A percentile compares a stretch with the other conserved stretches of the same genome.
Conservation (phyloP, 2,797 vertebrate genomes). For the Remorina albescens region DNA sequence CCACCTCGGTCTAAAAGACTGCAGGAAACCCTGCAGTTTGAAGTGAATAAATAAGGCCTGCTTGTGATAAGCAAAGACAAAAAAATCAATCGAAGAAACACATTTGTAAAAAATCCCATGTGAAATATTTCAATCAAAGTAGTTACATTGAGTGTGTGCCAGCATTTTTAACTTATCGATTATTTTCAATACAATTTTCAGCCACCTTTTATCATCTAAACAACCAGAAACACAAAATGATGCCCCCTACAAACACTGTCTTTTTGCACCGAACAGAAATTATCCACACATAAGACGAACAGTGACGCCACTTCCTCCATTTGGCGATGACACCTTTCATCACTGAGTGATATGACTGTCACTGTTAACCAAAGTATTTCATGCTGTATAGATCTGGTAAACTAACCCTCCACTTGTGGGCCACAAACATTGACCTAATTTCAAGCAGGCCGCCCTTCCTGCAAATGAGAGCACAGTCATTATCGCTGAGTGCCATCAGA, state of each 20-base stretch:
- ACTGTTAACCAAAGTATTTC: slow-evolving; percentile 67
- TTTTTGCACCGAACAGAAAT: slow-evolving; percentile 3
- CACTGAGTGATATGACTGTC: slow-evolving; percentile 31
- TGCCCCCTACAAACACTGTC: background rate
- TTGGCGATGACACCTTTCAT: slow-evolving; percentile 22
- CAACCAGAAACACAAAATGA: background rate
- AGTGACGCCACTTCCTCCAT: background rate
- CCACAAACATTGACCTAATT: slow-evolving; percentile 80
- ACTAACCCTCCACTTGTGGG: slow-evolving; percentile 70
- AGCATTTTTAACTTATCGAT: slow-evolving; percentile 2
- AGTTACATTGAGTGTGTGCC: too few species aligned
- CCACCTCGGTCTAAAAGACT: background rate
- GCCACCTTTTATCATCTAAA: slow-evolving; percentile 4
- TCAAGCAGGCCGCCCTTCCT: slow-evolving; percentile 60
- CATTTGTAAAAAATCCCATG: background rate
- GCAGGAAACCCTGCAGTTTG: slow-evolving; percentile 1
- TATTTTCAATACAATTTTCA: slow-evolving; percentile 6
- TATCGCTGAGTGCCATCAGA: slow-evolving; percentile 87
- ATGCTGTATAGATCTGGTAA: slow-evolving; percentile 73
- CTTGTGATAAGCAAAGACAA: slow-evolving; percentile 12
- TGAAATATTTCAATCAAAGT: too few species aligned
- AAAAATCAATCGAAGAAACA: slow-evolving; percentile 9
- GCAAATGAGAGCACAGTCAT: slow-evolving; percentile 77
- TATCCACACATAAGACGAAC: background rate
- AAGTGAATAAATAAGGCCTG: slow-evolving; percentile 2